These are phyloP conservation scores for Sphecodes monilicornis DNA, from an alignment of 2,888 invertebrate species.

Conservation along the genomic window DNA sequence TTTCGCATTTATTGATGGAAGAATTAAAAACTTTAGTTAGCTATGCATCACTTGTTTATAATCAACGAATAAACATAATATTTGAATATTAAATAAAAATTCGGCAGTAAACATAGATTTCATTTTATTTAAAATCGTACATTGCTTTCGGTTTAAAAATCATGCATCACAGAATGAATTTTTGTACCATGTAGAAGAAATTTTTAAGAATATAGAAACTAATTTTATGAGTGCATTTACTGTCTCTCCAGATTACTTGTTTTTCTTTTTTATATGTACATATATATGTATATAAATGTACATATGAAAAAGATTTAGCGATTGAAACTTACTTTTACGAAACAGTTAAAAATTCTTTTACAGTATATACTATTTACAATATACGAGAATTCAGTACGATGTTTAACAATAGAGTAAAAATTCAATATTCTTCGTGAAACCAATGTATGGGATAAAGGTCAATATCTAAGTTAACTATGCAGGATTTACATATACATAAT, in stretches of 20 bases:
- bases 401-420: slow-evolving; percentile 48
- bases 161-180: slow-evolving; percentile 61
- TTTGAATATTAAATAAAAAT: slow-evolving; percentile 26
- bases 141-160: slow-evolving; percentile 51
- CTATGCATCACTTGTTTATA: background rate
- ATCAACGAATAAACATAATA: background rate
- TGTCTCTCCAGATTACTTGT: slow-evolving; percentile 43
- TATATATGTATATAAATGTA: slow-evolving; percentile 20
- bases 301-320: slow-evolving; percentile 47
- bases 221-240: slow-evolving; percentile 62
- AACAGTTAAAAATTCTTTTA: slow-evolving; percentile 63
- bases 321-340: slow-evolving; percentile 58
- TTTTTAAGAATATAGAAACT: slow-evolving; percentile 43
- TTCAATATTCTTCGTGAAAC: slow-evolving; percentile 34
- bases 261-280: slow-evolving; percentile 10
- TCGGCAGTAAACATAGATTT: slow-evolving; percentile 46
- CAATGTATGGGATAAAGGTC: slow-evolving; percentile 43
- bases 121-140: slow-evolving; percentile 59
- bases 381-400: slow-evolving; percentile 32
- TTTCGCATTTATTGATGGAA: background rate
- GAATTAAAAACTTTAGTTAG: background rate
- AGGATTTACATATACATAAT: slow-evolving; percentile 50
- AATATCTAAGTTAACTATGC: slow-evolving; percentile 50
- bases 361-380: slow-evolving; percentile 64
- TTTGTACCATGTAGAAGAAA: slow-evolving; percentile 56